Base-by-base conservation (phyloP, 2,888 invertebrate species). In the Scelioninae gen. 1 region DNA sequence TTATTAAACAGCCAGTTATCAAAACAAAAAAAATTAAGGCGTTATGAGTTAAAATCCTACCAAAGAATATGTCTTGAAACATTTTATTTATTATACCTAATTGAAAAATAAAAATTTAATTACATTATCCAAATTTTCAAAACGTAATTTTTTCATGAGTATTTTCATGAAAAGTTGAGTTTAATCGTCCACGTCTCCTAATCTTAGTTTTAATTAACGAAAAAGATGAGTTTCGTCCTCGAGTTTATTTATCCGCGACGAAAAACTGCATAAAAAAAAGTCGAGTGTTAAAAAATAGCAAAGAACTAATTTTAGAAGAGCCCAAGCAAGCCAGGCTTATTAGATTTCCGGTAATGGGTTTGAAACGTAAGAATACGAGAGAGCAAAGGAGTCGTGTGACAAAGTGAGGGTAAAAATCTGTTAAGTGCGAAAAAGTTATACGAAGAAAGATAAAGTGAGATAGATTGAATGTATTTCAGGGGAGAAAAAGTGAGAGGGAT, bases 361-460 rank as follows among this genome's bases (percentile, higher is more conserved):
- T 29, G 53, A 72, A 60, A 60, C 34, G 53, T 56, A 34, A 23
- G 9, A 47, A 53, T 38, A 38, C 38, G 15, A 51, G 72, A 11
- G 32, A 29, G 63, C 16, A 45, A 72, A 51, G 53, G 32, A 53
- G 49, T 8, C 15, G 68, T 38, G 55, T 62, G 62, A 77, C 40
- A 62, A 58, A 69, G 62, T 47, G 63, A 77, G 68, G 47, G 53
- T 62, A 62, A 77, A 69, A 77, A 69, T 69, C 62, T 77, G 31
- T 77, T 69, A 62, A 77, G 62, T 38, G 63, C 60, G 63, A 77
- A 76, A 63, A 77, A 76, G 68, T 76, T 43, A 68, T 40, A 34
- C 58, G 47, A 60, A 38, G 49, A 40, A 38, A 31, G 32, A 45
- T 6, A 10, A 58, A 66, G 55, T n/a, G 69, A 63, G 63, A 69